Evolutionary conservation across 2,113 vertebrate genomes (phyloP), one percentile per base, ranked within the genome.

Genomic region (Chaetura pelagica): DNA sequence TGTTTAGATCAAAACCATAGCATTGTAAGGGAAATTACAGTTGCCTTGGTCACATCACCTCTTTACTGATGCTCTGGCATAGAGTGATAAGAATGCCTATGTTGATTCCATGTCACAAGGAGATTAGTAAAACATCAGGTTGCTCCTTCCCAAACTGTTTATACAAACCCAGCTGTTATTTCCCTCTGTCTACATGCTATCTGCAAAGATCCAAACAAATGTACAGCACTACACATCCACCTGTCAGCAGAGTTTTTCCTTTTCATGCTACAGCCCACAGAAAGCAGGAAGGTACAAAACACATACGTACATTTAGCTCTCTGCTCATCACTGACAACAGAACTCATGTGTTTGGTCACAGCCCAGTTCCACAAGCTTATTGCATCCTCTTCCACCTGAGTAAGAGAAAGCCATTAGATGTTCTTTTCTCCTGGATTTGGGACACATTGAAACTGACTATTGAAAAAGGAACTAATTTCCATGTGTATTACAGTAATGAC

Each of bases 291-390:
- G 55, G 79, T 1, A 29, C 1, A 82, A 74, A 75, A 89, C 4
- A 10, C 32, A 84, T 90, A 98, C 95, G 0, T 97, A 99, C 99
- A 29, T 98, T 99, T 99, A 92, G 98, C 98, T 97, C 97, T 98
- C 79, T 99, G 98, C 27, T 97, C 96, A 74, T 98, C 97, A 83
- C 18, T 98, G 74, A 99, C 93, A 54, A 95, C 34, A 44, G 93
- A 95, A 49, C 46, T 86, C 11, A 48, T 64, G 94, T 97, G 98
- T 90, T 98, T 99, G 29, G 97, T 98, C 73, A 99, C 98, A 83
- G 97, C 95, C 99, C 99, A 99, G 96, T 99, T 99, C 99, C 99
- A 99, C 89, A 99, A 97, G 63, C 94, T 98, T 88, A 99, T 16
- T 69, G 98, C 98, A 97, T 75, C 95, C 88, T 99, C 98, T 96